Base-by-base conservation (phyloP, 2,113 vertebrate genomes). In the Thinocorus orbignyianus region DNA sequence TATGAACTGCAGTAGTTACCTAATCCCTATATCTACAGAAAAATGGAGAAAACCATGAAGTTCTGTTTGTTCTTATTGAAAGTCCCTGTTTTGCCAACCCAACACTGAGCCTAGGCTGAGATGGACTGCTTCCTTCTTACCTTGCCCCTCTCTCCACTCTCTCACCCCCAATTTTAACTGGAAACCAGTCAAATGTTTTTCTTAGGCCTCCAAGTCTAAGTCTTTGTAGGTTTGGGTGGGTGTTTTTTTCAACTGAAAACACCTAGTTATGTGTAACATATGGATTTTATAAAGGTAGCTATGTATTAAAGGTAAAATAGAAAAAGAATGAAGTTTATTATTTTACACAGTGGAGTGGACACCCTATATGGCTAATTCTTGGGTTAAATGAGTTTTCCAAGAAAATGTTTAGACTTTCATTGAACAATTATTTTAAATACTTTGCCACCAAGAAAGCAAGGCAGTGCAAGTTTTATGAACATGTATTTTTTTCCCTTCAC, bases 401-500 rank as follows among this genome's bases (percentile, higher is more conserved):
- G 31, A 82, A 93, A 88, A 64, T 61, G 71, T 94, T 94, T 82
- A 96, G 92, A 92, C 88, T 97, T 96, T 73, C 68, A 52, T 18
- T 87, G 91, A 96, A 94, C 80, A 90, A 96, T 91, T 94, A 92
- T 83, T 96, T 92, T 91, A 96, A 95, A 97, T 79, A 77, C 72
- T 94, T 93, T 70, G 49, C 72, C 86, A 70, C 82, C 72, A 90
- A 92, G 62, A 72, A 88, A 88, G 48, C 68, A 49, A 74, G 46
- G 33, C 25, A 3, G 31, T n/a, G 7, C 85, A 85, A 89, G 81
- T 66, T 92, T 94, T 93, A 87, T 35, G 90, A 89, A 90, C 64
- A 8, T 46, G 1, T 69, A 7, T 39, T 39, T 72, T 92, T 91
- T 88, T 72, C 54, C 80, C 83, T 93, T 92, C 86, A 71, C 10